Percentiles rank a stretch among this genome's conserved stretches.
These are phyloP conservation scores for Polydrusus cervinus DNA, from an alignment of 2,888 invertebrate species.

Conservation along the genomic window DNA sequence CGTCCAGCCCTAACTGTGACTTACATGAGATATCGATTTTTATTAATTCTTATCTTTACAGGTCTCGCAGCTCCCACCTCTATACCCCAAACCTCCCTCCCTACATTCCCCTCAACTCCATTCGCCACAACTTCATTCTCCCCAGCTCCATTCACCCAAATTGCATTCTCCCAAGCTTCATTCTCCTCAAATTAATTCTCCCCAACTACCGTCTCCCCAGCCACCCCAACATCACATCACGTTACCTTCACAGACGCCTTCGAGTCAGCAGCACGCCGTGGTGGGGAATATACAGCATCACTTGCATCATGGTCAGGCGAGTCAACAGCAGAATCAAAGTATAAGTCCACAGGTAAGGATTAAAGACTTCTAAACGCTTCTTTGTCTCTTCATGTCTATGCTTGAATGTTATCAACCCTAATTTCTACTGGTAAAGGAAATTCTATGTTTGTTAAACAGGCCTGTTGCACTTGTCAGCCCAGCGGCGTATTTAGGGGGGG, in stretches of 20 bases:
- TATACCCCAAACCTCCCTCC: constrained; percentile 48
- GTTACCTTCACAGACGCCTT: constrained; percentile 6
- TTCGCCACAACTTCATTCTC: constrained; percentile 56
- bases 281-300: constrained; percentile 34
- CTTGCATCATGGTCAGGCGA: constrained; percentile 31
- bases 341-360: constrained; percentile 30
- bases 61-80: constrained; percentile 48
- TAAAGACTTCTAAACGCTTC: too few species aligned
- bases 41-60: too few species aligned
- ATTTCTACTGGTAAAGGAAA: too few species aligned
- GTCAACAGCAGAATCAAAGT: constrained; percentile 26
- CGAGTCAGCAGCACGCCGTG: constrained; percentile 21
- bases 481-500: too few species aligned
- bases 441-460: too few species aligned
- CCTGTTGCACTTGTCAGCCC: too few species aligned
- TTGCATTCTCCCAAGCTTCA: constrained; percentile 42
- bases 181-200: constrained; percentile 45
- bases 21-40: too few species aligned
- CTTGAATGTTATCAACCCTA: too few species aligned
- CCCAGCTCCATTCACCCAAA: constrained; percentile 52
- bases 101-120: constrained; percentile 48
- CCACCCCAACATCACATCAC: constrained; percentile 37
- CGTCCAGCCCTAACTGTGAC: too few species aligned
- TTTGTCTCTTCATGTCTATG: too few species aligned
- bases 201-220: constrained; percentile 59